Evolutionary conservation across 2,113 vertebrate genomes (phyloP).

Genomic region (Anthoscopus minutus): DNA sequence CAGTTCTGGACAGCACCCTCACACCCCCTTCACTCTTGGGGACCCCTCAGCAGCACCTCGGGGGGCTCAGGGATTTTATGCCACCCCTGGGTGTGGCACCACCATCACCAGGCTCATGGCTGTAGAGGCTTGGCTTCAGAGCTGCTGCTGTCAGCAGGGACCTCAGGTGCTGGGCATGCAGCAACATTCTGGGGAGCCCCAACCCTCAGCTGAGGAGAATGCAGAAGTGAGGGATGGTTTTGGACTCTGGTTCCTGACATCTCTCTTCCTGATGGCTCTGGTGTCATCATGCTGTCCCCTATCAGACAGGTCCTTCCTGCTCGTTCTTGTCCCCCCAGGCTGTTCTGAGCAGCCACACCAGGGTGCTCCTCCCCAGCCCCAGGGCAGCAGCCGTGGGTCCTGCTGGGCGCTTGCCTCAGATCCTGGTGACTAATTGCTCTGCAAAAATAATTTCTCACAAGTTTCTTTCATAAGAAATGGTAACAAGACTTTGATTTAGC

Average conservation of each 20-base stretch:
- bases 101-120: not conserved
- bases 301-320: not conserved
- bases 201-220: fast-evolving
- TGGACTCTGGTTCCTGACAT: not conserved
- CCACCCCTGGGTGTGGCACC: not conserved
- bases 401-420: fast-evolving
- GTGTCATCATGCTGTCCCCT: fast-evolving
- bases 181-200: not conserved
- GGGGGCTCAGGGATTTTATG: not conserved
- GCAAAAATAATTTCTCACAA: not conserved
- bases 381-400: not conserved
- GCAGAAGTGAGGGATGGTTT: not conserved
- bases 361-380: not conserved
- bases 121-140: not conserved
- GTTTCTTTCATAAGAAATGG: not conserved
- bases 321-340: fast-evolving
- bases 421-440: not conserved
- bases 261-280: fast-evolving
- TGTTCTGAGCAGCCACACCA: not conserved
- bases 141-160: not conserved
- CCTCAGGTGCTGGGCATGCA: not conserved
- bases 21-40: not conserved
- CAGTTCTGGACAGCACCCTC: not conserved
- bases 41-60: not conserved
- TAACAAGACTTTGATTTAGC: slow-evolving; percentile 12